These are phyloP conservation scores for Chionodraco myersi DNA, from an alignment of 2,113 vertebrate species.

Conservation along the genomic window DNA sequence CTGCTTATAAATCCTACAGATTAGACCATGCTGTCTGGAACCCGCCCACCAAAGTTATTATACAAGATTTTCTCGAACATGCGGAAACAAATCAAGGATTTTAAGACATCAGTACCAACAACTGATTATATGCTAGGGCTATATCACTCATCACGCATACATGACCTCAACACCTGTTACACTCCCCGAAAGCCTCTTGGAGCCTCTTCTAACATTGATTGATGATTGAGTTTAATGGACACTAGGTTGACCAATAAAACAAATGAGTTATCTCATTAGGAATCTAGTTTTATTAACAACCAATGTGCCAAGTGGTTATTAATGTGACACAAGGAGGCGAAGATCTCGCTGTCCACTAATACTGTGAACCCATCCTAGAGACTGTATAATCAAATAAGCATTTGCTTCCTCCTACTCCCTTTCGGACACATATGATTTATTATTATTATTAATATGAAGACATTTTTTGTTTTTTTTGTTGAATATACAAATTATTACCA, in stretches of 20 bases:
- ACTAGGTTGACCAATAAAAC: not conserved
- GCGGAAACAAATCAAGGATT: not conserved
- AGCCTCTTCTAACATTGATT: not conserved
- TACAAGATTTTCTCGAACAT: constrained; percentile 24
- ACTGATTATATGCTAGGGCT: not conserved
- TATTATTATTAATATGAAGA: no score
- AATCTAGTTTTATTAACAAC: not conserved
- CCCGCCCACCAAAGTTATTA: constrained; percentile 26
- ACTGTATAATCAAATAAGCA: not conserved
- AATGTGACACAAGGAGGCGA: not conserved
- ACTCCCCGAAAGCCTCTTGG: not conserved
- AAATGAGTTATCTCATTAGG: not conserved
- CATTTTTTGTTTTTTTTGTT: no score
- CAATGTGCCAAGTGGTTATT: not conserved
- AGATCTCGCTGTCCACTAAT: not conserved
- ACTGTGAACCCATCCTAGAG: no score
- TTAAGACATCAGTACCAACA: not conserved
- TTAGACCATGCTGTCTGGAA: constrained; percentile 47
- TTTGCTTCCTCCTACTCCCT: no score
- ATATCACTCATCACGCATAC: not conserved
- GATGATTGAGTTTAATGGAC: not conserved
- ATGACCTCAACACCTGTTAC: not conserved
- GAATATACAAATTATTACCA: no score
- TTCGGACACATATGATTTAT: no score
- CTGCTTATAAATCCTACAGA: constrained; percentile 72